phyloP scores from a whole-genome alignment of 2,797 vertebrate species.

The Alosa sapidissima region DNA sequence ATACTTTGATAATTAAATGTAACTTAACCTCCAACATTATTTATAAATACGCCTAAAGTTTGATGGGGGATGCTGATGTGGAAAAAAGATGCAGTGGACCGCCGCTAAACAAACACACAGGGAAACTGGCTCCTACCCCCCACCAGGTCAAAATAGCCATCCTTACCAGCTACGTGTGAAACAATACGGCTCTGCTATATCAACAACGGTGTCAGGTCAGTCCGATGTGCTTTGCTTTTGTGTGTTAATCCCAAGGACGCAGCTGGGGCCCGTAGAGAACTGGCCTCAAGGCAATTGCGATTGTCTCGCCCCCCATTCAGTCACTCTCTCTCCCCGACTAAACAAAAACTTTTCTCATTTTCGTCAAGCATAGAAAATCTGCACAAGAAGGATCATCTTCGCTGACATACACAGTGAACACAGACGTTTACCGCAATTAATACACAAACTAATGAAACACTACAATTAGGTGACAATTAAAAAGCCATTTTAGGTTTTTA shows the following conservation, averaged over 20 bases:
- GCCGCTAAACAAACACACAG: background rate
- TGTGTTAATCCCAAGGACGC: conserved; percentile 30
- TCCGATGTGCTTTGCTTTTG: conserved; percentile 42
- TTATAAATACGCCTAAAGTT: background rate
- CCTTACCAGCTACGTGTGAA: conserved; percentile 32
- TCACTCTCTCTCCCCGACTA: background rate
- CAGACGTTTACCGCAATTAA: background rate
- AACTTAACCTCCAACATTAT: background rate
- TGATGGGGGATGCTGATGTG: background rate
- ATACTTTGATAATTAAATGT: background rate
- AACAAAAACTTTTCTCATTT: conserved; percentile 24
- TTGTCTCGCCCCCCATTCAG: background rate
- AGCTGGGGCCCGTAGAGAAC: conserved; percentile 23
- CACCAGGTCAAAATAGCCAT: background rate
- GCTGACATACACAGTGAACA: conserved; percentile 16
- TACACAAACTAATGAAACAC: conserved; percentile 21
- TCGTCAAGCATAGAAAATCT: conserved; percentile 26
- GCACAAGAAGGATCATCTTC: conserved; percentile 21
- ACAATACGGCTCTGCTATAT: conserved; percentile 30
- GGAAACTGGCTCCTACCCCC: background rate
- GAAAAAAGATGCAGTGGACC: background rate
- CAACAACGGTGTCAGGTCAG: conserved; percentile 37
- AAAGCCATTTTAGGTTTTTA: background rate
- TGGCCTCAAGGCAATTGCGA: conserved; percentile 10
- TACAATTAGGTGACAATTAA: conserved; percentile 24